Conservation (phyloP, 2,888 invertebrate species). For the Malthinus flaveolus region DNA sequence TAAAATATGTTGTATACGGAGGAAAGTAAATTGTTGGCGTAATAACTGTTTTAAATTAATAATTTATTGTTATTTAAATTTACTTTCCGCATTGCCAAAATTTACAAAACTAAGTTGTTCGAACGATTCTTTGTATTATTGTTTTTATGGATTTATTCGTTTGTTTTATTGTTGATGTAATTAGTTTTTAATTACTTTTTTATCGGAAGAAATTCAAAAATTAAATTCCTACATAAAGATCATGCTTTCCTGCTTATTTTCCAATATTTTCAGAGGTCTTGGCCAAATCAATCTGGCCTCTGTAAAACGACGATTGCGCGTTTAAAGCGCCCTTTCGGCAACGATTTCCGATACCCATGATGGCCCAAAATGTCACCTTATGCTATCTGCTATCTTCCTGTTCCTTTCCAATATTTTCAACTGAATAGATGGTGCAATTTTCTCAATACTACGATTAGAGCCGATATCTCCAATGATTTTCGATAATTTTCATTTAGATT, state of each 20-base stretch:
- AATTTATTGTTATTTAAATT: too few relatives aligned
- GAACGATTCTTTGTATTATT: too few relatives aligned
- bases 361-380: slow-evolving; percentile 36
- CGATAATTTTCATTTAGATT: slow-evolving; percentile 32
- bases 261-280: slow-evolving; percentile 36
- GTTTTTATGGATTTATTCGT: too few relatives aligned
- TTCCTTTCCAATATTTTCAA: slow-evolving; percentile 47
- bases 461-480: slow-evolving; percentile 38
- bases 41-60: too few relatives aligned
- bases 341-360: slow-evolving; percentile 44
- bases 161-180: too few relatives aligned
- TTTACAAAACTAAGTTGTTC: too few relatives aligned
- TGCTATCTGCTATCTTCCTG: slow-evolving; percentile 38
- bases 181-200: neutral
- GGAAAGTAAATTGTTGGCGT: too few relatives aligned
- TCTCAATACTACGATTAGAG: slow-evolving; percentile 32
- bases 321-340: slow-evolving; percentile 40
- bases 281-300: slow-evolving; percentile 30
- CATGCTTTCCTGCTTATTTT: slow-evolving; percentile 40
- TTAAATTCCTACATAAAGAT: slow-evolving; percentile 26
- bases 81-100: too few relatives aligned
- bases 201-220: slow-evolving; percentile 10
- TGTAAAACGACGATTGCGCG: slow-evolving; percentile 22
- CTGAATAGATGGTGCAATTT: slow-evolving; percentile 36
- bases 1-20: too few relatives aligned